Conservation (phyloP, 2,888 invertebrate species). For the Bruchidius siliquastri region DNA sequence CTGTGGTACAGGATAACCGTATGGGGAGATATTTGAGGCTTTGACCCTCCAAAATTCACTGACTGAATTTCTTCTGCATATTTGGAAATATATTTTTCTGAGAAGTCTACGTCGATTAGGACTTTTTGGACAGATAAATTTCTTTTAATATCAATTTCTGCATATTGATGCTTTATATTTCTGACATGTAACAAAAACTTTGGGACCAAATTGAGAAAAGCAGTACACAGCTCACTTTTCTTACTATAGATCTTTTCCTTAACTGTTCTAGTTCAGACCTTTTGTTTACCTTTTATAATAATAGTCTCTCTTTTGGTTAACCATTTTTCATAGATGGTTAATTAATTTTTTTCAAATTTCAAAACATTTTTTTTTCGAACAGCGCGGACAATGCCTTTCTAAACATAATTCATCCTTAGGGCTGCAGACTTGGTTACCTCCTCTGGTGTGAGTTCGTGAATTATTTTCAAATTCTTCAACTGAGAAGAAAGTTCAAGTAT, state of each 20-base stretch:
- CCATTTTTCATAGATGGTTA: too few relatives aligned
- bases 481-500: too few relatives aligned
- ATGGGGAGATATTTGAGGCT: slow-evolving; percentile 9
- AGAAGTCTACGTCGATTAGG: slow-evolving; percentile 9
- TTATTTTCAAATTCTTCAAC: too few relatives aligned
- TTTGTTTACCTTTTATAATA: too few relatives aligned
- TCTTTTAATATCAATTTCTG: not conserved
- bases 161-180: not conserved
- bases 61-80: slow-evolving; percentile 10
- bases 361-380: too few relatives aligned
- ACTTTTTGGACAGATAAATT: not conserved
- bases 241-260: not conserved
- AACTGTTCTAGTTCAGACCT: not conserved
- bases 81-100: slow-evolving; percentile 12
- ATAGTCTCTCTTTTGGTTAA: too few relatives aligned
- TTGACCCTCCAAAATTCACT: slow-evolving; percentile 13
- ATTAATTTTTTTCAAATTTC: too few relatives aligned
- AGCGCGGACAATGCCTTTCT: too few relatives aligned
- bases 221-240: not conserved
- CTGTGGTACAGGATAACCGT: slow-evolving; percentile 11
- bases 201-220: not conserved
- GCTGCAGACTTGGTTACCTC: too few relatives aligned
- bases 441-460: too few relatives aligned
- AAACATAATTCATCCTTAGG: too few relatives aligned
- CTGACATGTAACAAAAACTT: not conserved